Evolutionary conservation across 1,140 invertebrate species (phyloP).

Genomic region (Drosophila ercepeae): DNA sequence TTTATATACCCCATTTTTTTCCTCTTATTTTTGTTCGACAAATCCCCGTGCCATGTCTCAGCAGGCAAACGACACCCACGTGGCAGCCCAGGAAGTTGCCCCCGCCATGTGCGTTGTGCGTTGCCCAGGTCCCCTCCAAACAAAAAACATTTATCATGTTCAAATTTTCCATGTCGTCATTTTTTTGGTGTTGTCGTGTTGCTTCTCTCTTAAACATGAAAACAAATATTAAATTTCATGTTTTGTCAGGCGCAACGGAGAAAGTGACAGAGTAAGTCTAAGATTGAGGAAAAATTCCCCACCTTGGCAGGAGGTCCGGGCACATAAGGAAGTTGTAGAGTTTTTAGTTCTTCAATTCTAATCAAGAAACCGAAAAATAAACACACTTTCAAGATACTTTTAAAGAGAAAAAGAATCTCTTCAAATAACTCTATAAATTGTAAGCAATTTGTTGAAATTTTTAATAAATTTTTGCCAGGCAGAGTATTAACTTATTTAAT

Average conservation of each 20-base stretch:
- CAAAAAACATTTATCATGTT: conserved; percentile 61
- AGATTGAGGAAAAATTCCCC: neutral
- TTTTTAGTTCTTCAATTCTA: neutral
- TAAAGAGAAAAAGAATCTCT: no score
- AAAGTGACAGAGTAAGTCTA: conserved; percentile 34
- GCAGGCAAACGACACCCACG: conserved; percentile 42
- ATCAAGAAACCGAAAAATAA: neutral
- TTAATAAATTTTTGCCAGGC: neutral
- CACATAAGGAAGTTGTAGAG: conserved; percentile 16
- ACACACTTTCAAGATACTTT: neutral
- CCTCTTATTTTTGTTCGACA: conserved; percentile 37
- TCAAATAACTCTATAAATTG: no score
- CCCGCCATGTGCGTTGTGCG: conserved; percentile 33
- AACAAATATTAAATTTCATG: conserved; percentile 75
- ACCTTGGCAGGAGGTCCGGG: conserved; percentile 1
- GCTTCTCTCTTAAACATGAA: conserved; percentile 47
- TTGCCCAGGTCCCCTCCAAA: conserved; percentile 14
- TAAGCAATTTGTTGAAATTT: neutral
- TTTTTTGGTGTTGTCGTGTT: conserved; percentile 15
- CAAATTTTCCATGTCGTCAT: conserved; percentile 37
- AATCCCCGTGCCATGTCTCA: conserved; percentile 46
- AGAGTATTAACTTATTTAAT: conserved; percentile 10
- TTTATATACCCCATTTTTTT: conserved; percentile 16
- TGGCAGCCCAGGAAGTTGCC: conserved; percentile 40
- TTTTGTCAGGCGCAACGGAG: conserved; percentile 62